These are phyloP conservation scores for Lasiurus cinereus DNA, from an alignment of 2,113 vertebrate genomes.

Conservation along the genomic window DNA sequence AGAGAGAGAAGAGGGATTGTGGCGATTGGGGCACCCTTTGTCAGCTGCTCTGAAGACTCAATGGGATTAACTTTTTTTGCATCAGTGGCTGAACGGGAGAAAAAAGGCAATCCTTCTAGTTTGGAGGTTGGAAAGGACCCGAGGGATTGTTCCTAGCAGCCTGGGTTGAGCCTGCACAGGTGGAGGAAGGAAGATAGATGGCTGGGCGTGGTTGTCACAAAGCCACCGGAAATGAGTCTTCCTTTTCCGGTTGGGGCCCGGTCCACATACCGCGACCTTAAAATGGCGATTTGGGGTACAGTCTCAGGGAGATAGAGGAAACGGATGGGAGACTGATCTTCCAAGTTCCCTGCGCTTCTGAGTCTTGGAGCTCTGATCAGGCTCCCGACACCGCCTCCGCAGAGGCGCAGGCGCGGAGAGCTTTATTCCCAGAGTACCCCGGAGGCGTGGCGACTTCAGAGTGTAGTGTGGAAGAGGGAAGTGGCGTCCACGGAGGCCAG, in stretches of 20 bases:
- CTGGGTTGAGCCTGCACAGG: neutral
- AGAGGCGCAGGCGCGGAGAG: too few relatives aligned
- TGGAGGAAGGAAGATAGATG: neutral
- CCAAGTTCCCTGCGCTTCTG: too few relatives aligned
- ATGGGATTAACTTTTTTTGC: neutral
- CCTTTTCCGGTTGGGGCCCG: neutral
- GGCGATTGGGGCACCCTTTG: too few relatives aligned
- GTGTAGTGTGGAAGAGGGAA: neutral
- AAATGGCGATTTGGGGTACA: neutral
- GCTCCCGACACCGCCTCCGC: neutral
- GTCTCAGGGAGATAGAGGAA: rapidly evolving
- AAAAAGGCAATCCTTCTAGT: neutral
- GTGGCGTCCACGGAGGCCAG: neutral
- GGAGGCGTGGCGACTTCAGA: neutral
- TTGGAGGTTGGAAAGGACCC: neutral
- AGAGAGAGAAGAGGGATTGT: neutral
- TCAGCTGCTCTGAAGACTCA: neutral
- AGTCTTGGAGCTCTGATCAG: neutral
- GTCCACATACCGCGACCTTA: neutral
- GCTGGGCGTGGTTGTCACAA: neutral
- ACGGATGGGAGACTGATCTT: neutral
- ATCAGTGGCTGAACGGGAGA: neutral
- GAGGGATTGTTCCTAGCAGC: rapidly evolving
- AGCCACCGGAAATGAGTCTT: neutral
- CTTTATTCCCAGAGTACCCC: too few relatives aligned